Evolutionary conservation across 2,888 invertebrate genomes (phyloP).

Genomic region (Limnephilus lunatus): DNA sequence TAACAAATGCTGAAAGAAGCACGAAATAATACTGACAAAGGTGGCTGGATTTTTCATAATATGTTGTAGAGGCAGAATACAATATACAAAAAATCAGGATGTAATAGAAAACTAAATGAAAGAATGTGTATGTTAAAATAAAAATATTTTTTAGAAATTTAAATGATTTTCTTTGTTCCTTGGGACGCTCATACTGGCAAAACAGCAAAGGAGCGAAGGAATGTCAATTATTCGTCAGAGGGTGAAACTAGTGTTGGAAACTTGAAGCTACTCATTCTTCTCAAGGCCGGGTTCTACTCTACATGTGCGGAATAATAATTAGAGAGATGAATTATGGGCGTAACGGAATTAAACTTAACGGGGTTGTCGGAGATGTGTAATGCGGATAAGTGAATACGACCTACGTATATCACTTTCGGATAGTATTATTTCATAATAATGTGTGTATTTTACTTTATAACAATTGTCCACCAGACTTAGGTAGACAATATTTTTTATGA

Average conservation of each 20-base stretch:
- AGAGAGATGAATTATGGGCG: neutral
- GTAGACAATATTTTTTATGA: neutral
- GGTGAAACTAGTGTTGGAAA: neutral
- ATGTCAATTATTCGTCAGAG: neutral
- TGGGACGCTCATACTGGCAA: neutral
- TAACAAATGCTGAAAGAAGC: no score
- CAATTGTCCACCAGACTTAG: neutral
- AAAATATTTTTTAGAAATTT: no score
- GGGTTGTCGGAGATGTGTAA: neutral
- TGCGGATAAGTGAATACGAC: neutral
- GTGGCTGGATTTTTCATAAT: no score
- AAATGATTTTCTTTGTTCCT: neutral
- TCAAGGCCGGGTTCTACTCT: neutral
- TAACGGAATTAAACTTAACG: neutral
- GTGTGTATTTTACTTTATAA: neutral
- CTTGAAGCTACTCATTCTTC: neutral
- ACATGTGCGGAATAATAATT: slow-evolving; percentile 21
- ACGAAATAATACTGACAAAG: no score
- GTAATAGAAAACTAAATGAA: neutral
- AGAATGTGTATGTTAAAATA: neutral
- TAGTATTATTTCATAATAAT: neutral
- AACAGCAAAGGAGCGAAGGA: neutral
- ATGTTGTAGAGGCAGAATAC: neutral
- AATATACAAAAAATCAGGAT: neutral
- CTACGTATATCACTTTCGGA: neutral